These are phyloP conservation scores for Cryptotermes secundus DNA, from an alignment of 1,140 invertebrate genomes.

Conservation along the genomic window DNA sequence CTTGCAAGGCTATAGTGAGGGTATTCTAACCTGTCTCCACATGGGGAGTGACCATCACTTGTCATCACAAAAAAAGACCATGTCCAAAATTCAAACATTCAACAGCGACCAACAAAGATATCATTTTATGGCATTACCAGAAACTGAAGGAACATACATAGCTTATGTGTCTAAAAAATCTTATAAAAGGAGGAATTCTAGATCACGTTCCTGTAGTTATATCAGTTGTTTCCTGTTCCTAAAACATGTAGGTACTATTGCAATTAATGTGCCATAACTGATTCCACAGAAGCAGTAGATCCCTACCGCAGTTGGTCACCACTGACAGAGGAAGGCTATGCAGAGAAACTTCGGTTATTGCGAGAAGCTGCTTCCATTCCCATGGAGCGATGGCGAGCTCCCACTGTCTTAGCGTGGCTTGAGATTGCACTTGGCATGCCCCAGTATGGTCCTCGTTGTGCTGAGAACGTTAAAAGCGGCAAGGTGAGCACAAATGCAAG, in stretches of 20 bases:
- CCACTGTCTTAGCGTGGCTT: slow-evolving; percentile 90
- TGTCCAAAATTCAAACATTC: too few relatives aligned
- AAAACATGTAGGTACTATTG: neutral
- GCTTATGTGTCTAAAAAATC: too few relatives aligned
- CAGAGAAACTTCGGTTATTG: slow-evolving; percentile 75
- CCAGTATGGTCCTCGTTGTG: slow-evolving; percentile 83
- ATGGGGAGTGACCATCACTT: too few relatives aligned
- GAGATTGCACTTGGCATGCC: slow-evolving; percentile 92
- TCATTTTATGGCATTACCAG: too few relatives aligned
- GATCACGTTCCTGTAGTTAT: neutral
- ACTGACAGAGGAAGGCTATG: slow-evolving; percentile 79
- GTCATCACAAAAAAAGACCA: too few relatives aligned
- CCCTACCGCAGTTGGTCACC: slow-evolving; percentile 64
- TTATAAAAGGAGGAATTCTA: neutral
- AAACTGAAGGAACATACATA: too few relatives aligned
- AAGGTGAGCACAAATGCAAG: slow-evolving; percentile 64
- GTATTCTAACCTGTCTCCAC: too few relatives aligned
- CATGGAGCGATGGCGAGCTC: slow-evolving; percentile 89
- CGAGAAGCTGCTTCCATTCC: slow-evolving; percentile 83
- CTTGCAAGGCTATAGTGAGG: too few relatives aligned
- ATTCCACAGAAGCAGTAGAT: slow-evolving; percentile 28
- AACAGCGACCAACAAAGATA: too few relatives aligned
- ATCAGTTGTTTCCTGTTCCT: neutral
- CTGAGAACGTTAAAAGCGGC: slow-evolving; percentile 92
- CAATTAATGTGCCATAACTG: neutral